Evolutionary conservation across 2,888 invertebrate species (phyloP).

Genomic region (Ochropacha duplaris): DNA sequence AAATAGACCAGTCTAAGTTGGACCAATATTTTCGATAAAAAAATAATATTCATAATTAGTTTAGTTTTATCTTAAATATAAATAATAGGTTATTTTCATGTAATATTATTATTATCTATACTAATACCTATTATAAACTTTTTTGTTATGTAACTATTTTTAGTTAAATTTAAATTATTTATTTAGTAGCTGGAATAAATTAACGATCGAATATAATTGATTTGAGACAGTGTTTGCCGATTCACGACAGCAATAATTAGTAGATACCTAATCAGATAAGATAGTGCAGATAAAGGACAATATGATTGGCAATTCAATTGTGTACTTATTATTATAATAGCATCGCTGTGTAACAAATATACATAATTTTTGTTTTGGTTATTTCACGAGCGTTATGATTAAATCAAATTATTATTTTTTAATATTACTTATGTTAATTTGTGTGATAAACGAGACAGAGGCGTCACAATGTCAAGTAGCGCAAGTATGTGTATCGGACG

Average conservation of each 20-base stretch:
- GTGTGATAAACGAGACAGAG: conserved; percentile 23
- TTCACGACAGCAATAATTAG: background rate
- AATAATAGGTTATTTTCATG: too few species aligned
- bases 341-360: conserved; percentile 12
- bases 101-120: too few species aligned
- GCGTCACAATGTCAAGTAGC: conserved; percentile 54
- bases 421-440: conserved; percentile 24
- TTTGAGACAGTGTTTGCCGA: background rate
- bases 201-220: background rate
- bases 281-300: conserved; percentile 25
- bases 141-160: too few species aligned
- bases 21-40: too few species aligned
- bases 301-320: conserved; percentile 11
- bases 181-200: background rate
- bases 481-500: conserved; percentile 64
- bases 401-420: conserved; percentile 5
- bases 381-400: conserved; percentile 19
- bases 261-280: conserved; percentile 36
- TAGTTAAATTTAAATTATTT: too few species aligned
- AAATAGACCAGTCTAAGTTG: background rate
- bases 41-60: too few species aligned
- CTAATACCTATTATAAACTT: too few species aligned
- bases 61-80: too few species aligned
- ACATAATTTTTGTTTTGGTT: conserved; percentile 2
- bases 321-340: conserved; percentile 39